Percentiles rank a stretch among this genome's conserved stretches.
These are phyloP conservation scores for Hermodice carunculata DNA, from an alignment of 2,888 invertebrate species.

Conservation along the genomic window DNA sequence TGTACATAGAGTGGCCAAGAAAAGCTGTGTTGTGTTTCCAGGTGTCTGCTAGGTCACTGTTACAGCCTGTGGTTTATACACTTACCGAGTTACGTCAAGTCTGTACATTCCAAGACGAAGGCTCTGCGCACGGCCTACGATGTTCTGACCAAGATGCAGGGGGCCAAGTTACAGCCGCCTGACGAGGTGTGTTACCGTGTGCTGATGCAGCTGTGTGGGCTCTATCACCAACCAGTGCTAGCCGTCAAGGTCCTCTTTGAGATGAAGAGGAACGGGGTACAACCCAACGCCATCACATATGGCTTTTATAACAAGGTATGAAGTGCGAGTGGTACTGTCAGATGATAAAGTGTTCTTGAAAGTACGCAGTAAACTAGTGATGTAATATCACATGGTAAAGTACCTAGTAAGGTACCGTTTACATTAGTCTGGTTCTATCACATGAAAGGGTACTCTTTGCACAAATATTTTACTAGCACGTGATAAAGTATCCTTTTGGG, in stretches of 20 bases:
- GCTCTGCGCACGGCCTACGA: conserved; percentile 87
- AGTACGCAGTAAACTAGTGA: no score
- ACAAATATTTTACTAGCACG: no score
- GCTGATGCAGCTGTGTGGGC: conserved; percentile 98
- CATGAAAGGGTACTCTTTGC: no score
- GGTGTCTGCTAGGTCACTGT: conserved; percentile 71
- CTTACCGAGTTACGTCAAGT: conserved; percentile 86
- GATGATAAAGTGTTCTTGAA: no score
- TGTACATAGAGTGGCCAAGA: no score
- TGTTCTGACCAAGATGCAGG: conserved; percentile 88
- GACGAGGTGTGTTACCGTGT: conserved; percentile 98
- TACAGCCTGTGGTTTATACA: conserved; percentile 94
- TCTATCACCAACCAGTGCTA: conserved; percentile 91
- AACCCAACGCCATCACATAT: conserved; percentile 98
- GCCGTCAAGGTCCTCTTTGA: conserved; percentile 82
- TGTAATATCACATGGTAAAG: no score
- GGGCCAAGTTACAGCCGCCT: conserved; percentile 83
- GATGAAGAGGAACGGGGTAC: conserved; percentile 86
- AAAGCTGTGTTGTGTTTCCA: no score
- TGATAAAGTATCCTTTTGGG: no score
- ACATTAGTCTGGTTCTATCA: no score
- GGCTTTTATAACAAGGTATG: conserved; percentile 83
- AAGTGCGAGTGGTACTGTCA: no score
- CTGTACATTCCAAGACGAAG: conserved; percentile 79
- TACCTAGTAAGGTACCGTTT: no score